Percentiles rank a stretch among this genome's conserved stretches.
Evolutionary conservation across 2,113 vertebrate genomes (phyloP).

Genomic region (Austrofundulus limnaeus): DNA sequence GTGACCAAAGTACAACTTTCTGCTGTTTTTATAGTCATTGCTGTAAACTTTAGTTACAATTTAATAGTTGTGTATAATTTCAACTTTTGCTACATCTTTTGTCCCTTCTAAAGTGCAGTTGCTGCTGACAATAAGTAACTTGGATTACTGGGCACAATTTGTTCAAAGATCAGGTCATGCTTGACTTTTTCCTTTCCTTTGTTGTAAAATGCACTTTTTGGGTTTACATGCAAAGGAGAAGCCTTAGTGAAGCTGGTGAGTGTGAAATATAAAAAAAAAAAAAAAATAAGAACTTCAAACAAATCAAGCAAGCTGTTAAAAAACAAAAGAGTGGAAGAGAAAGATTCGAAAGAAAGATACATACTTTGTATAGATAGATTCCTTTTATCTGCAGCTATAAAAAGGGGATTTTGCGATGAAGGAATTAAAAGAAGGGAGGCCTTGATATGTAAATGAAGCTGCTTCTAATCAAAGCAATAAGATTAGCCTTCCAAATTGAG

Average conservation of each 20-base stretch:
- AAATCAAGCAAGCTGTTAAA: constrained; percentile 44
- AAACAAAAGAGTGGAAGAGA: constrained; percentile 39
- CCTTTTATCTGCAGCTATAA: constrained; percentile 73
- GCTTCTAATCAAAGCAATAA: constrained; percentile 86
- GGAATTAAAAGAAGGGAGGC: constrained; percentile 80
- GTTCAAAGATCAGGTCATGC: constrained; percentile 25
- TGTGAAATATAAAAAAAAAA: neutral
- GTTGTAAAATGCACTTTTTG: constrained; percentile 9
- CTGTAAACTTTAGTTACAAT: constrained; percentile 55
- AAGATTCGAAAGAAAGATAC: constrained; percentile 76
- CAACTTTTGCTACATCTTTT: constrained; percentile 38
- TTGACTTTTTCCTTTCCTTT: constrained; percentile 14
- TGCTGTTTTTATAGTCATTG: constrained; percentile 27
- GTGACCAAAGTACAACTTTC: constrained; percentile 46
- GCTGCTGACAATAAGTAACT: constrained; percentile 63
- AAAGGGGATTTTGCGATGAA: constrained; percentile 71
- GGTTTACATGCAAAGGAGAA: neutral
- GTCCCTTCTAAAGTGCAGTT: constrained; percentile 3
- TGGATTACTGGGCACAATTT: constrained; percentile 9
- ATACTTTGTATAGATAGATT: constrained; percentile 67
- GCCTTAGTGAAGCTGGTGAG: constrained; percentile 5
- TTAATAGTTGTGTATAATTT: constrained; percentile 34
- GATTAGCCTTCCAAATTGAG: constrained; percentile 87
- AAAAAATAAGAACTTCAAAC: constrained; percentile 29
- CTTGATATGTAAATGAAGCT: constrained; percentile 84